Percentiles rank a stretch among this genome's conserved stretches.
phyloP scores from a whole-genome alignment of 2,797 vertebrate genomes.

The Lophotriccus pileatus region DNA sequence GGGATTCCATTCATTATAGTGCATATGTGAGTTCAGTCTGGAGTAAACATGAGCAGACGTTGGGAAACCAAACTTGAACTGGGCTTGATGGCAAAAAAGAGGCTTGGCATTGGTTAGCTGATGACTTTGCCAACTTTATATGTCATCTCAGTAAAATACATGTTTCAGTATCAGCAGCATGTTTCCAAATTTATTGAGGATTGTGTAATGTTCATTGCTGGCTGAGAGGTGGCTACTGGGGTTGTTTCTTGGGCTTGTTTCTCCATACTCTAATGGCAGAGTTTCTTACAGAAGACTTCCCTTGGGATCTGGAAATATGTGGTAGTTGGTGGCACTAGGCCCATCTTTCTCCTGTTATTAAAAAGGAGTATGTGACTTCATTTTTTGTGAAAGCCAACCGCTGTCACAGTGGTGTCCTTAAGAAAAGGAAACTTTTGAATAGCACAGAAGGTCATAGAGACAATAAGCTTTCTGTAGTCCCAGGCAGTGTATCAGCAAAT shows the following conservation, averaged over 20 bases:
- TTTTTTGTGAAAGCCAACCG: not conserved
- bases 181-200: not conserved
- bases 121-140: not conserved
- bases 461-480: not conserved
- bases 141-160: not conserved
- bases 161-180: not conserved
- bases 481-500: not conserved
- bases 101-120: not conserved
- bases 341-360: not conserved
- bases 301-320: not conserved
- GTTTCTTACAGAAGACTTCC: not conserved
- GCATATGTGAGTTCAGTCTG: not conserved
- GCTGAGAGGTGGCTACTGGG: not conserved
- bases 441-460: not conserved
- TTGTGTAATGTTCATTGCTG: not conserved
- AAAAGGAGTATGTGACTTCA: not conserved
- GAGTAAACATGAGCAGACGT: not conserved
- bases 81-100: not conserved
- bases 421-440: not conserved
- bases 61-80: not conserved
- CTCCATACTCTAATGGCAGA: not conserved
- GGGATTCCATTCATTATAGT: fast-evolving
- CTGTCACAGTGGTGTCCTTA: not conserved
- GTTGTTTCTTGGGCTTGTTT: not conserved
- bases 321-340: not conserved